Conservation (phyloP, 2,888 invertebrate genomes). For the Arge pagana region DNA sequence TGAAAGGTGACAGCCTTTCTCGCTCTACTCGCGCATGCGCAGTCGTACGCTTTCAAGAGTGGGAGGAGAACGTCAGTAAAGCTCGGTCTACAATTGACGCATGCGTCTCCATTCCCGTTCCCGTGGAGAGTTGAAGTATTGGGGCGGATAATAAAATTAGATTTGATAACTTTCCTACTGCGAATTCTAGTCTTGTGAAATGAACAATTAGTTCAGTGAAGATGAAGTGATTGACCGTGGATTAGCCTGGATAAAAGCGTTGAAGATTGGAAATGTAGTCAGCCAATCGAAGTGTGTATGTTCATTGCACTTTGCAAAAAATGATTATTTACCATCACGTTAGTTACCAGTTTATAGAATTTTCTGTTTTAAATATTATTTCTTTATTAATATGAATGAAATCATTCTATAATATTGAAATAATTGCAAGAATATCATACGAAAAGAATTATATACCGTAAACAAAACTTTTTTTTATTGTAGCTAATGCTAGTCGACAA, state of each 20-base stretch:
- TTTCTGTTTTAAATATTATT: too few relatives aligned
- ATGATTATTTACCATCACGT: not conserved
- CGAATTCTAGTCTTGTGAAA: not conserved
- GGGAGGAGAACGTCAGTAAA: too few relatives aligned
- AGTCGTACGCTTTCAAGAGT: too few relatives aligned
- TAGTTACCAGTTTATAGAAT: not conserved
- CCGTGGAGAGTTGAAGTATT: too few relatives aligned
- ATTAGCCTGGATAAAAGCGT: conserved; percentile 3
- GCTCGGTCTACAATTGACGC: too few relatives aligned
- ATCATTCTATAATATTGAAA: not conserved
- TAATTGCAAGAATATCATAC: too few relatives aligned
- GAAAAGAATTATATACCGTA: not conserved
- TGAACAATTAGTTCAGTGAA: not conserved
- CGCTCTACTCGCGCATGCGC: too few relatives aligned
- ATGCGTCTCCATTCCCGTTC: too few relatives aligned
- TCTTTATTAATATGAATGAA: conserved; percentile 1
- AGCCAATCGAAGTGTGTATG: not conserved
- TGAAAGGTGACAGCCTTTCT: too few relatives aligned
- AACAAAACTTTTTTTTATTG: conserved; percentile 70
- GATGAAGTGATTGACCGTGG: conserved; percentile 1
- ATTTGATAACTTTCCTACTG: conserved; percentile 3
- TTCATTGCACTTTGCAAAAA: conserved; percentile 1
- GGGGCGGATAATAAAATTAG: not conserved
- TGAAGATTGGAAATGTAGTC: not conserved
- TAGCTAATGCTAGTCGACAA: conserved; percentile 73